A percentile compares a stretch with the other conserved stretches of the same genome.
These are phyloP conservation scores for Eidolon helvum DNA, from an alignment of 2,113 vertebrate species.

Conservation along the genomic window DNA sequence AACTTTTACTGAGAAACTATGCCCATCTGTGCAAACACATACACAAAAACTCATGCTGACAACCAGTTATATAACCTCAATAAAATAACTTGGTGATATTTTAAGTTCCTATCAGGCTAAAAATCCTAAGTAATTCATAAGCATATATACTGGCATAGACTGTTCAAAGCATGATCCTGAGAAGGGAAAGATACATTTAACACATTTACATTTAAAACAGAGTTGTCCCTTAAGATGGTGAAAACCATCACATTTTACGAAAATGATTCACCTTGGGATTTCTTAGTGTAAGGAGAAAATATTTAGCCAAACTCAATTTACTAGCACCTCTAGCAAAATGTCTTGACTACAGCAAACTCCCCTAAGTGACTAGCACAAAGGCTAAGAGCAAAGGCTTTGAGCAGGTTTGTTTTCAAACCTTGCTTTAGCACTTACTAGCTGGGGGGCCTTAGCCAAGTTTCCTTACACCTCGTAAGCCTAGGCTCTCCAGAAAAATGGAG, in stretches of 20 bases:
- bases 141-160: not conserved
- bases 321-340: not conserved
- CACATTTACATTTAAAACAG: not conserved
- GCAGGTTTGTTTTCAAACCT: not conserved
- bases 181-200: not conserved
- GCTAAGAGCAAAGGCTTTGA: not conserved
- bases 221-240: not conserved
- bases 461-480: not conserved
- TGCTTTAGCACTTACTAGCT: not conserved
- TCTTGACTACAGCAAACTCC: not conserved
- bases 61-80: constrained; percentile 10
- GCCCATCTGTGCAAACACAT: constrained; percentile 49
- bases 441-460: not conserved
- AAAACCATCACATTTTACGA: not conserved
- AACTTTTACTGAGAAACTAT: constrained; percentile 30
- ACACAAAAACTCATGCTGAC: not conserved
- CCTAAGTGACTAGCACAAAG: not conserved
- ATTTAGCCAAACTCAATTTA: not conserved
- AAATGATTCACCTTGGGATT: not conserved
- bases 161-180: not conserved
- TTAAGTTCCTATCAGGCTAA: not conserved
- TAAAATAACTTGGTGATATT: not conserved
- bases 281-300: not conserved
- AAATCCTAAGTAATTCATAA: not conserved
- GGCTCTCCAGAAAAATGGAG: not conserved